Percentiles rank a stretch among this genome's conserved stretches.
phyloP scores from a whole-genome alignment of 2,888 invertebrate species.

The Ischnus inquisitorius region DNA sequence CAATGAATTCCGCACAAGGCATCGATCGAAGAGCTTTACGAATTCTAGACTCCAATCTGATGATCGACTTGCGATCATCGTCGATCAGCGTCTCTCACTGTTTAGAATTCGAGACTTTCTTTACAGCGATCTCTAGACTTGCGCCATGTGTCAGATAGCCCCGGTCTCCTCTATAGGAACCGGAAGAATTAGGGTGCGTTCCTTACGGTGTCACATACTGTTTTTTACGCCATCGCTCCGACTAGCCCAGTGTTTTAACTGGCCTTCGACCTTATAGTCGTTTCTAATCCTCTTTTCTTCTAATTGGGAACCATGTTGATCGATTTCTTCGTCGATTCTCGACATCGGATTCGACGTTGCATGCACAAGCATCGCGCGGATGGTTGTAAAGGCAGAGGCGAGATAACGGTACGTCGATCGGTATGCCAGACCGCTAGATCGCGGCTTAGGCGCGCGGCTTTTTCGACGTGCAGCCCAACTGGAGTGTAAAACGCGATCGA shows the following conservation, averaged over 20 bases:
- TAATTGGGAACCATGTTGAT: neutral
- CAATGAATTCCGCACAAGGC: neutral
- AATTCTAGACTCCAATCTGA: neutral
- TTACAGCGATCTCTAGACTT: no score
- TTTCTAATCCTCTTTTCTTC: neutral
- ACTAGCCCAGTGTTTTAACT: no score
- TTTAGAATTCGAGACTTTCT: no score
- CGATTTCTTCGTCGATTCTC: neutral
- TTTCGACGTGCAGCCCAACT: slow-evolving; percentile 54
- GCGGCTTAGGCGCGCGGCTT: slow-evolving; percentile 33
- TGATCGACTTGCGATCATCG: no score
- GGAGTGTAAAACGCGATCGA: slow-evolving; percentile 31
- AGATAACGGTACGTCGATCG: slow-evolving; percentile 64
- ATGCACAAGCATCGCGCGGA: slow-evolving; percentile 2
- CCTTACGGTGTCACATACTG: no score
- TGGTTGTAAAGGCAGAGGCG: slow-evolving; percentile 24
- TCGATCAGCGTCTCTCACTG: no score
- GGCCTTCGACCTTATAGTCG: no score
- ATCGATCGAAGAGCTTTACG: slow-evolving; percentile 10
- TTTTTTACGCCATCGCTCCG: no score
- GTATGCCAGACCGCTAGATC: slow-evolving; percentile 66
- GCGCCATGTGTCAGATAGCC: no score
- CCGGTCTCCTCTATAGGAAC: no score
- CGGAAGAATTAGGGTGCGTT: no score
- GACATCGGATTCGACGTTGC: slow-evolving; percentile 12